A percentile compares a stretch with the other conserved stretches of the same genome.
Conservation (phyloP, 2,113 vertebrate genomes). For the Struthidea cinerea region DNA sequence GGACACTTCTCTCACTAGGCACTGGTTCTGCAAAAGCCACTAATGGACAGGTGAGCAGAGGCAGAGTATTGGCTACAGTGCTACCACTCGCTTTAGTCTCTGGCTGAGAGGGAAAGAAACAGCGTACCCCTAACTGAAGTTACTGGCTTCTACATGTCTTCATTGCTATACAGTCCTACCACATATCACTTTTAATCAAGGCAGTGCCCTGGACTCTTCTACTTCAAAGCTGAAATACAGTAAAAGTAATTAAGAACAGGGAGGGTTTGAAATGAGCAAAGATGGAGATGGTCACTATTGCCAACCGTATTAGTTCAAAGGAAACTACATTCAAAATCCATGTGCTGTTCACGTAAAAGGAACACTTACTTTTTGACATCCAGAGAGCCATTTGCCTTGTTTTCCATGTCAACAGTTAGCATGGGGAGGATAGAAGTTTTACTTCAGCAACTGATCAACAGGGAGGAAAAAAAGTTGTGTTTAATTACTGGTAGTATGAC, state of each 20-base stretch:
- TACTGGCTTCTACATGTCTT: not conserved
- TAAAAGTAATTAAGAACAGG: not conserved
- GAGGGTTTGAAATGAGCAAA: not conserved
- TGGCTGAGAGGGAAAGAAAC: not conserved
- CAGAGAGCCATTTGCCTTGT: constrained; percentile 92
- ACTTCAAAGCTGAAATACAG: not conserved
- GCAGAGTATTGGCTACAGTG: not conserved
- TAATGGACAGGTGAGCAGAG: not conserved
- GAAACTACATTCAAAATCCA: constrained; percentile 20
- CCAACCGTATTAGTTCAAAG: not conserved
- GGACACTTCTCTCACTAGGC: not conserved
- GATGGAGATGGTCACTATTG: not conserved
- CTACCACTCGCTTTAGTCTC: not conserved
- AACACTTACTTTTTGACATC: constrained; percentile 88
- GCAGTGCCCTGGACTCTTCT: not conserved
- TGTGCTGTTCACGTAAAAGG: constrained; percentile 7
- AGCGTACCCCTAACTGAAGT: not conserved
- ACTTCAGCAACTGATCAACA: constrained; percentile 71
- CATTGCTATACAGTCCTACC: not conserved
- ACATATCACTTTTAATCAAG: not conserved
- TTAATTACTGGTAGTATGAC: constrained; percentile 51
- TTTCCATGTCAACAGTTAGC: constrained; percentile 87
- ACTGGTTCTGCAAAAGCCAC: not conserved
- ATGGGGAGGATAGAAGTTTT: constrained; percentile 67
- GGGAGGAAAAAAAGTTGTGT: constrained; percentile 35